These are phyloP conservation scores for Andinoacara biseriatus DNA, from an alignment of 2,113 vertebrate species.

Conservation along the genomic window DNA sequence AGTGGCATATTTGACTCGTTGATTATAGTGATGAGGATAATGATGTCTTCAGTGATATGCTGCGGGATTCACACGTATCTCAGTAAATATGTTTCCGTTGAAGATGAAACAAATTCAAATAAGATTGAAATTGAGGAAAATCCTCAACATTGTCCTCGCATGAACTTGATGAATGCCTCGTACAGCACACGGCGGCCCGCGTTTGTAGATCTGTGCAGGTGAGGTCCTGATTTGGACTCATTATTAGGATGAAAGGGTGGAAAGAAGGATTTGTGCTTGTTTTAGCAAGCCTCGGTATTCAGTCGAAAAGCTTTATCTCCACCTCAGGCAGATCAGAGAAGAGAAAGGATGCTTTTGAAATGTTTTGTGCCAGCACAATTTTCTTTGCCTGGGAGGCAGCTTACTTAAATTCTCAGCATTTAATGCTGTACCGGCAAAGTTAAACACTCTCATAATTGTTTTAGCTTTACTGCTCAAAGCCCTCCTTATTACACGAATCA, in stretches of 20 bases:
- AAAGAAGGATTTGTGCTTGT: slow-evolving; percentile 71
- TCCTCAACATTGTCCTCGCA: slow-evolving; percentile 45
- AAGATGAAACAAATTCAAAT: slow-evolving; percentile 58
- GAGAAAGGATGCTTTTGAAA: slow-evolving; percentile 64
- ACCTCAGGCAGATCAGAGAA: slow-evolving; percentile 69
- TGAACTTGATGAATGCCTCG: slow-evolving; percentile 59
- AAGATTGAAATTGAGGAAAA: slow-evolving; percentile 58
- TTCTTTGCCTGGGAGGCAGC: slow-evolving; percentile 70
- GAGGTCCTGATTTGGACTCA: slow-evolving; percentile 65
- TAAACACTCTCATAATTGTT: slow-evolving; percentile 70
- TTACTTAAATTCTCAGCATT: slow-evolving; percentile 63
- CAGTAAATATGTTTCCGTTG: slow-evolving; percentile 50
- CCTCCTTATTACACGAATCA: slow-evolving; percentile 63
- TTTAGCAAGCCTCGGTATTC: slow-evolving; percentile 73
- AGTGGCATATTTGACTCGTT: slow-evolving; percentile 55
- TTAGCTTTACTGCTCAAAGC: slow-evolving; percentile 66
- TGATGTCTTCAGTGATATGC: slow-evolving; percentile 43
- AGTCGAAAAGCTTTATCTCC: slow-evolving; percentile 59
- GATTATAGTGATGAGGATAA: slow-evolving; percentile 67
- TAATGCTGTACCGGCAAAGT: slow-evolving; percentile 47
- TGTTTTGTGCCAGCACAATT: slow-evolving; percentile 59
- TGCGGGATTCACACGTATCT: slow-evolving; percentile 50
- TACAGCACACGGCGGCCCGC: slow-evolving; percentile 7
- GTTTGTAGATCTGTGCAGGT: slow-evolving; percentile 52
- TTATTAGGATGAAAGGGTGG: slow-evolving; percentile 64